A percentile compares a stretch with the other conserved stretches of the same genome.
These are phyloP conservation scores for Carcina quercana DNA, from an alignment of 2,888 invertebrate genomes.

Conservation along the genomic window DNA sequence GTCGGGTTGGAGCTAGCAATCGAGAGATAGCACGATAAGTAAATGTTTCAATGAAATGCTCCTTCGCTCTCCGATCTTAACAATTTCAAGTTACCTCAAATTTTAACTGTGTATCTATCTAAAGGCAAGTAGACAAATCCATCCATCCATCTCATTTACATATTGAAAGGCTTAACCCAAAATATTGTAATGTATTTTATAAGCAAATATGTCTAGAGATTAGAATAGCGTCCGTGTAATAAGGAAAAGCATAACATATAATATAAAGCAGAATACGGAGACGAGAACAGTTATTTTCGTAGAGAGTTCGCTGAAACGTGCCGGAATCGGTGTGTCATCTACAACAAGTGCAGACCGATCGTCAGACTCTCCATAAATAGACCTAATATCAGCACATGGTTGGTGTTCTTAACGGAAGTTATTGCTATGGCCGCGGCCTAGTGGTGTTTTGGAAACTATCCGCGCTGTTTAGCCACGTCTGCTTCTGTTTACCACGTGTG, in stretches of 20 bases:
- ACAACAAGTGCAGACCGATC: constrained; percentile 2
- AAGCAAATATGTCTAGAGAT: no score
- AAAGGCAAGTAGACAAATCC: no score
- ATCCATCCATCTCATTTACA: no score
- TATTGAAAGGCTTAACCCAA: no score
- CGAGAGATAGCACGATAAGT: constrained; percentile 1
- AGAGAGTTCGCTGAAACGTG: constrained; percentile 1
- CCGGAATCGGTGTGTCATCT: constrained; percentile 4
- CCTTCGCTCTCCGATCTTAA: no score
- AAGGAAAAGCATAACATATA: no score
- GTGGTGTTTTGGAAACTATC: constrained; percentile 26
- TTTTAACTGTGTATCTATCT: no score
- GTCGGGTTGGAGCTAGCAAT: neutral
- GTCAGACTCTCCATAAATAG: constrained; percentile 7
- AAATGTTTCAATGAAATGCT: no score
- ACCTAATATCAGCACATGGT: constrained; percentile 7
- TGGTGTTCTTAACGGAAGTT: constrained; percentile 16
- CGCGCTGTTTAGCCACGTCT: constrained; percentile 11
- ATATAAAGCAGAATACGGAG: no score
- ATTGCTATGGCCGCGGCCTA: constrained; percentile 23
- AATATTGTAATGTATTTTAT: no score
- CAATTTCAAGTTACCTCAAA: no score
- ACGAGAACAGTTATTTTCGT: constrained; percentile 6
- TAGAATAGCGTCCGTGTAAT: no score
- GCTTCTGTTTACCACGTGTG: constrained; percentile 6